Evolutionary conservation across 2,113 vertebrate genomes (phyloP).

Genomic region (Vulpes lagopus): DNA sequence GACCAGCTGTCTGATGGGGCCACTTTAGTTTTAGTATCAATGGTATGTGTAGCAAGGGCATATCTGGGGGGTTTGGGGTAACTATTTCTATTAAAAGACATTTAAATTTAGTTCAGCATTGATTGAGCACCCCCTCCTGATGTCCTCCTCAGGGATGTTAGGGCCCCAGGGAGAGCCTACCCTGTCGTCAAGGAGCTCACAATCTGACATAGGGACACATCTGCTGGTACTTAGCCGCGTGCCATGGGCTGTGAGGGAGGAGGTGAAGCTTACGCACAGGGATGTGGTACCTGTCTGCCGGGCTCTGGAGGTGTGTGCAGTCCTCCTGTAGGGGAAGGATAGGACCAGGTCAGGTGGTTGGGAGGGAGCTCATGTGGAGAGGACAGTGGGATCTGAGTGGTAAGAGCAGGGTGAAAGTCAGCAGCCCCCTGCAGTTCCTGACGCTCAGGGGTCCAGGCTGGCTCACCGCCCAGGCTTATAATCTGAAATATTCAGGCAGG

Average conservation of each 20-base stretch:
- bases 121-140: not conserved
- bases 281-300: too few species aligned
- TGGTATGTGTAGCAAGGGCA: not conserved
- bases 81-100: not conserved
- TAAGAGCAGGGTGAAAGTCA: not conserved
- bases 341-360: not conserved
- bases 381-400: not conserved
- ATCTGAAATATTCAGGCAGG: not conserved
- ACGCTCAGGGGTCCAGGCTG: not conserved
- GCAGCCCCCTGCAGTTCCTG: too few species aligned
- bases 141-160: not conserved
- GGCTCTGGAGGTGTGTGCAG: not conserved
- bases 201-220: not conserved
- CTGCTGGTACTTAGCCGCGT: not conserved
- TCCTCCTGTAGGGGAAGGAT: not conserved
- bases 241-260: not conserved
- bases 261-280: not conserved
- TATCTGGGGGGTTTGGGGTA: not conserved
- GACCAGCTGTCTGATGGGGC: not conserved
- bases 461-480: rapidly evolving
- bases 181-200: not conserved
- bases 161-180: not conserved
- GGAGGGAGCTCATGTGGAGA: not conserved
- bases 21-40: not conserved
- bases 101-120: not conserved